phyloP scores from a whole-genome alignment of 2,888 invertebrate genomes.

The Trisateles emortualis region DNA sequence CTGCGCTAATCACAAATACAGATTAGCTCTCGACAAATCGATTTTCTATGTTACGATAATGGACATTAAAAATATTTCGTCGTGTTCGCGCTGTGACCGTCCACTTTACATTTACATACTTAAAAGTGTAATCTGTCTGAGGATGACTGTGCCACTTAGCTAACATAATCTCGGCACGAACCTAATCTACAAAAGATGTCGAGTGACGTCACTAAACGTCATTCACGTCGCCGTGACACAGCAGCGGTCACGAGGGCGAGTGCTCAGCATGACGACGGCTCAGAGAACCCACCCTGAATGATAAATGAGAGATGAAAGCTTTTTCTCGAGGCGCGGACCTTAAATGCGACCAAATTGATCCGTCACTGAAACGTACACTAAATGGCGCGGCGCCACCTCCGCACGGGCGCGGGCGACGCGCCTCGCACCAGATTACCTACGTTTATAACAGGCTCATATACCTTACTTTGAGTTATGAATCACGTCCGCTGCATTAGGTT shows the following conservation, averaged over 20 bases:
- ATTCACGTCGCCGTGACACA: conserved; percentile 14
- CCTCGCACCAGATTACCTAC: conserved; percentile 37
- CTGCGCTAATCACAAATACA: conserved; percentile 30
- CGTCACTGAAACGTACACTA: conserved; percentile 11
- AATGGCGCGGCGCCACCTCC: too few species aligned
- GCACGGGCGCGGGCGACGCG: conserved; percentile 6
- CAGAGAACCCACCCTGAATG: conserved; percentile 46
- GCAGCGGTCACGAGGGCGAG: conserved; percentile 8
- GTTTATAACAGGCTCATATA: conserved; percentile 13
- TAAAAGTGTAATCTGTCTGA: neutral
- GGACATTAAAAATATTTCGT: neutral
- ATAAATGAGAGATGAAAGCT: conserved; percentile 62
- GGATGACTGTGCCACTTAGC: conserved; percentile 9
- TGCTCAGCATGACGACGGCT: neutral
- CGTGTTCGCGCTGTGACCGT: too few species aligned
- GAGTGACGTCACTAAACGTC: conserved; percentile 13
- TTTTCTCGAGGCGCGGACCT: conserved; percentile 33
- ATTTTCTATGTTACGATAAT: conserved; percentile 7
- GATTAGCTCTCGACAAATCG: conserved; percentile 29
- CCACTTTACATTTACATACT: too few species aligned
- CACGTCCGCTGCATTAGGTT: conserved; percentile 16
- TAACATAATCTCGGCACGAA: conserved; percentile 10
- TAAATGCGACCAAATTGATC: conserved; percentile 35
- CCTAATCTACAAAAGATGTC: conserved; percentile 17
- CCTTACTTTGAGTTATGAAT: neutral